These are phyloP conservation scores for Andrena haemorrhoa DNA, from an alignment of 2,888 invertebrate genomes.

Conservation along the genomic window DNA sequence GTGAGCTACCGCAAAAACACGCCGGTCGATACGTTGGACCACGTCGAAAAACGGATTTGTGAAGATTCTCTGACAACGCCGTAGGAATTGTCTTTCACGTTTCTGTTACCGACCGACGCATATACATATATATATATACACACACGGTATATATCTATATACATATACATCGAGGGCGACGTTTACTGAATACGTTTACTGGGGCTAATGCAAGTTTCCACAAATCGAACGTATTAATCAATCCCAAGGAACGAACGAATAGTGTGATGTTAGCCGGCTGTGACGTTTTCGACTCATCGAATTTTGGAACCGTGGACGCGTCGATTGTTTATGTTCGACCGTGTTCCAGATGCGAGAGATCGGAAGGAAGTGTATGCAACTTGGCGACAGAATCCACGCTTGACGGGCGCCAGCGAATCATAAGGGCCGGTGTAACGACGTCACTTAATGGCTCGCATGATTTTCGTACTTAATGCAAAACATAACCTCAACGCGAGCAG, in stretches of 20 bases:
- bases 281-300: constrained; percentile 6
- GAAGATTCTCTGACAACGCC: constrained; percentile 1
- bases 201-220: background rate
- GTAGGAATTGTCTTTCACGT: constrained; percentile 18
- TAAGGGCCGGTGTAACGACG: constrained; percentile 23
- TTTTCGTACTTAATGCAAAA: constrained; percentile 59
- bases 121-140: background rate
- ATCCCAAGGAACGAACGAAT: background rate
- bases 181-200: constrained; percentile 13
- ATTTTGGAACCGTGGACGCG: background rate
- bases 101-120: constrained; percentile 28
- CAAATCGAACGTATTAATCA: constrained; percentile 7
- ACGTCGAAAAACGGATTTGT: constrained; percentile 8
- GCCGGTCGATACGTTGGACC: constrained; percentile 45
- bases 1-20: constrained; percentile 33
- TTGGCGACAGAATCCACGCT: constrained; percentile 13
- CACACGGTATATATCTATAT: too few relatives aligned
- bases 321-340: constrained; percentile 12
- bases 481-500: constrained; percentile 58
- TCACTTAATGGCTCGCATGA: constrained; percentile 31
- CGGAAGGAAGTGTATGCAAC: constrained; percentile 26
- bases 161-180: background rate
- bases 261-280: constrained; percentile 11
- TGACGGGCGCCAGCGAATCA: constrained; percentile 15
- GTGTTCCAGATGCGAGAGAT: constrained; percentile 26